Percentiles rank a stretch among this genome's conserved stretches.
Evolutionary conservation across 2,113 vertebrate genomes (phyloP).

Genomic region (Macquaria ambigua): DNA sequence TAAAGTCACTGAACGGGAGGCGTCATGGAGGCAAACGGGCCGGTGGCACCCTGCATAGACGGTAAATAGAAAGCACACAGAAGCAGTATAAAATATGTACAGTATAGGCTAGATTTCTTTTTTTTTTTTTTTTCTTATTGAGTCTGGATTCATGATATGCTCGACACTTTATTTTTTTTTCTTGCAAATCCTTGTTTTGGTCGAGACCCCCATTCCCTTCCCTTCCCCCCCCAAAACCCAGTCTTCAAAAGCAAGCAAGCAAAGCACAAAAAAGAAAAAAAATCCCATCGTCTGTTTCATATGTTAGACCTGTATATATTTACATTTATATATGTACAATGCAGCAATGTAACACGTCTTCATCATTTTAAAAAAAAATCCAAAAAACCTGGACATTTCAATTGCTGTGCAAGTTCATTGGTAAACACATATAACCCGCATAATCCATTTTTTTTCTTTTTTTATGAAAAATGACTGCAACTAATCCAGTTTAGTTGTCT

Average conservation of each 20-base stretch:
- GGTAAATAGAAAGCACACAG: constrained; percentile 72
- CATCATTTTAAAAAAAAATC: constrained; percentile 76
- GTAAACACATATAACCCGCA: constrained; percentile 92
- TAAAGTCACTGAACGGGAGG: constrained; percentile 54
- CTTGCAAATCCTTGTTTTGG: constrained; percentile 55
- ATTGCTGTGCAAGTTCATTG: constrained; percentile 89
- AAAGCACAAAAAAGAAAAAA: constrained; percentile 42
- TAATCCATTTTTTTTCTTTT: constrained; percentile 85
- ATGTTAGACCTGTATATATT: constrained; percentile 74
- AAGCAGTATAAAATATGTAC: constrained; percentile 76
- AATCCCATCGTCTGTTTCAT: constrained; percentile 71
- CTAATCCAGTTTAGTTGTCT: constrained; percentile 90
- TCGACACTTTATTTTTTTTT: constrained; percentile 39
- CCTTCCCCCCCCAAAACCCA: neutral
- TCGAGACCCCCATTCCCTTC: neutral
- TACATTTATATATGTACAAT: constrained; percentile 79
- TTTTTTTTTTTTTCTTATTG: constrained; percentile 36
- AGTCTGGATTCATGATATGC: constrained; percentile 50
- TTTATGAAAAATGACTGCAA: constrained; percentile 87
- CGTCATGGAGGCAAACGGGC: constrained; percentile 42
- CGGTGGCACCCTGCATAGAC: constrained; percentile 60
- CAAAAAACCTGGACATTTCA: constrained; percentile 80
- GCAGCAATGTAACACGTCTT: constrained; percentile 83
- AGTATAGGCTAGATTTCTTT: constrained; percentile 34
- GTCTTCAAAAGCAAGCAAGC: constrained; percentile 68